Evolutionary conservation across 2,113 vertebrate species (phyloP), one percentile per base, ranked within the genome.

Genomic region (Pica pica): DNA sequence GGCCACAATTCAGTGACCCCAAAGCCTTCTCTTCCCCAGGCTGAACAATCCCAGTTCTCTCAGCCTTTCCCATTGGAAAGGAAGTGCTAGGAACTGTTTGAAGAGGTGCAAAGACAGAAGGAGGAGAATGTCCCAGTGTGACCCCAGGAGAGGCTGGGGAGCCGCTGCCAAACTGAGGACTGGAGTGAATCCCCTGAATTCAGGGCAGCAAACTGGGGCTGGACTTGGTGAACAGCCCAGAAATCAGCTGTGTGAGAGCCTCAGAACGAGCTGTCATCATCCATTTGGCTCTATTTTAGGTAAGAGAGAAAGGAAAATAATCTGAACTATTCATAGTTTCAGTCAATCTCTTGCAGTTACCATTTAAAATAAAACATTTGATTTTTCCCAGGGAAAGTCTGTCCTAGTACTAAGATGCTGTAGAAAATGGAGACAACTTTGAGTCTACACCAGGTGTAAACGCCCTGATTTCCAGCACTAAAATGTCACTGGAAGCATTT

Each of bases 401-500:
- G 28, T 41, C 39, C 50, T 24, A 74, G 33, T n/a, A 80, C 39
- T 59, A 41, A 76, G 57, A 57, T 41, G 33, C 50, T 83, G 47
- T 41, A 49, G 37, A 39, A 96, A 93, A 92, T 18, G 1, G 57
- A 93, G 83, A 71, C 41, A 82, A 73, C 82, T 96, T 65, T 75
- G 55, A 71, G 46, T 64, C 39, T 49, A 39, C 61, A 87, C 23
- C n/a, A 90, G 56, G 37, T 61, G 55, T 30, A 84, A 96, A 76
- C 19, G 64, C 37, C 69, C 84, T 67, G 68, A 83, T 94, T 95
- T 90, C 44, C 65, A 87, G 80, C 64, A 53, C 39, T 84, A 69
- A 61, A 92, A 92, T 96, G 92, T 89, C 94, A 90, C 67, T 68
- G 56, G 19, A 61, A 92, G 42, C 57, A 79, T 78, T 94, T 93